Evolutionary conservation across 2,888 invertebrate species (phyloP).

Genomic region (Pomacea canaliculata): DNA sequence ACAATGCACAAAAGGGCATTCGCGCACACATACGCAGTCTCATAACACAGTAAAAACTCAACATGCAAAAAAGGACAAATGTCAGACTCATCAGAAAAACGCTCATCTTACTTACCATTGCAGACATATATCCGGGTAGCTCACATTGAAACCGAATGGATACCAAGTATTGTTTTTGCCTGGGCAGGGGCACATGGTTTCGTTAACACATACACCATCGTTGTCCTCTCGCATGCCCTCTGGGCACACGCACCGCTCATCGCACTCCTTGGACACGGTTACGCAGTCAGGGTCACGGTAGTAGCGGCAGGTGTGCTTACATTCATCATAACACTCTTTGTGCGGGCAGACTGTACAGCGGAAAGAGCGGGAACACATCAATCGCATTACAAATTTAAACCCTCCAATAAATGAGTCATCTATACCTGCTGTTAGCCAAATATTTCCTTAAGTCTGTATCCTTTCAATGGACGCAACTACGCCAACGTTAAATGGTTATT

Average conservation of each 20-base stretch:
- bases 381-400: too few species aligned
- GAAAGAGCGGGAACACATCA: not conserved
- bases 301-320: slow-evolving; percentile 10
- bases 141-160: slow-evolving; percentile 6
- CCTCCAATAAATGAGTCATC: too few species aligned
- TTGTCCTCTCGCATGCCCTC: not conserved
- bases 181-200: not conserved
- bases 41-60: too few species aligned
- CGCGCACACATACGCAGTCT: too few species aligned
- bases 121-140: slow-evolving; percentile 7
- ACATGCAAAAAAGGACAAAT: too few species aligned
- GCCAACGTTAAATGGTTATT: too few species aligned
- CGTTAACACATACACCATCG: not conserved
- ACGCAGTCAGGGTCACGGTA: not conserved
- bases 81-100: too few species aligned
- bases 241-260: slow-evolving; percentile 5
- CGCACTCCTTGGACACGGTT: not conserved
- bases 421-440: too few species aligned
- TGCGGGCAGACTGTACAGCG: not conserved
- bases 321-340: slow-evolving; percentile 1
- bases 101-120: not conserved
- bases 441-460: too few species aligned
- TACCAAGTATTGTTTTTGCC: slow-evolving; percentile 5
- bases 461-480: too few species aligned
- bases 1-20: too few species aligned